Conservation (phyloP, 2,113 vertebrate genomes). For the Etheostoma spectabile region DNA sequence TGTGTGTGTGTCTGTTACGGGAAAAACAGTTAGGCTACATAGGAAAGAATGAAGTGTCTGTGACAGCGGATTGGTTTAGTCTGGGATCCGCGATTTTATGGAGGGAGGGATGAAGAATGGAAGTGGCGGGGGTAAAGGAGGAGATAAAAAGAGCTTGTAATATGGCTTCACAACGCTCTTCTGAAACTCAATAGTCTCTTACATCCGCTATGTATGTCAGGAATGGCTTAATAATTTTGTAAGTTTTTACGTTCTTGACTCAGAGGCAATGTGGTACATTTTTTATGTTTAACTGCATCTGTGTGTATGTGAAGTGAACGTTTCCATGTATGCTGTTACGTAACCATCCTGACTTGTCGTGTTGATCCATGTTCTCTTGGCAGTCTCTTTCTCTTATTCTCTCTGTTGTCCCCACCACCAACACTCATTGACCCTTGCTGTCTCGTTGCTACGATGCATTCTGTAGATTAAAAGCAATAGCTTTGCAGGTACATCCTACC, state of each 20-base stretch:
- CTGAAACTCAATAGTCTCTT: slow-evolving; percentile 14
- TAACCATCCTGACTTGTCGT: slow-evolving; percentile 26
- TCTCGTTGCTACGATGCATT: slow-evolving; percentile 26
- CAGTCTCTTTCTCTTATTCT: slow-evolving; percentile 23
- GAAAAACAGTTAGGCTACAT: slow-evolving; percentile 45
- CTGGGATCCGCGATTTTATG: slow-evolving; percentile 42
- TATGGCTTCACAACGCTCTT: slow-evolving; percentile 44
- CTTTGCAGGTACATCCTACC: slow-evolving; percentile 1
- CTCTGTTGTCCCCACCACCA: background rate
- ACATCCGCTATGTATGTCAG: slow-evolving; percentile 10
- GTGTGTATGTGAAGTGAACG: background rate
- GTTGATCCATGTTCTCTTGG: slow-evolving; percentile 27
- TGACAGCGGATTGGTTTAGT: slow-evolving; percentile 68
- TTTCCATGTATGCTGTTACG: slow-evolving; percentile 34
- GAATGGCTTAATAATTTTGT: slow-evolving; percentile 26
- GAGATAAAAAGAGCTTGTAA: slow-evolving; percentile 59
- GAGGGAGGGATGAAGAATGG: slow-evolving; percentile 37
- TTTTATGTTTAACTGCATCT: slow-evolving; percentile 2
- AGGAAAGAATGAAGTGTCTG: slow-evolving; percentile 47
- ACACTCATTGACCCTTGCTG: slow-evolving; percentile 45
- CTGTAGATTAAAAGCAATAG: slow-evolving; percentile 1
- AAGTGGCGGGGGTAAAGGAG: slow-evolving; percentile 30
- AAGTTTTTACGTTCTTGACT: slow-evolving; percentile 29
- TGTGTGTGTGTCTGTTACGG: slow-evolving; percentile 17
- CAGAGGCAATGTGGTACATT: background rate